Evolutionary conservation across 2,888 invertebrate genomes (phyloP).

Genomic region (Drosophila kokeensis): DNA sequence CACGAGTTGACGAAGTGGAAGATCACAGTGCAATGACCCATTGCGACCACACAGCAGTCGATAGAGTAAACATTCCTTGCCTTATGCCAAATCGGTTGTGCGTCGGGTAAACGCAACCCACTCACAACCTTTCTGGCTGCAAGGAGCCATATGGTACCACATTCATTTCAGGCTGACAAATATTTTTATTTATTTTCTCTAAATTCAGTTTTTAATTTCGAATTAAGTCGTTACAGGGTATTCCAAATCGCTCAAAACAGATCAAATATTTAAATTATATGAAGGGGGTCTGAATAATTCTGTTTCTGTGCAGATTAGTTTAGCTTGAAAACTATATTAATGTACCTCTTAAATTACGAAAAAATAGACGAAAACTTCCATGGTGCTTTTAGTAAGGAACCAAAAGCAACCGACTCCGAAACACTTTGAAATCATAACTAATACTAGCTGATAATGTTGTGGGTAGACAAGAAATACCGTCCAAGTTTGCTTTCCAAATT

Average conservation of each 20-base stretch:
- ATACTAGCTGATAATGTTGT: no score
- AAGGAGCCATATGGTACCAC: constrained; percentile 9
- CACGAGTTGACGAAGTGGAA: constrained; percentile 58
- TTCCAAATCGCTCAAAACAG: neutral
- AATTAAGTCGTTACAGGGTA: neutral
- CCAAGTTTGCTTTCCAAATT: no score
- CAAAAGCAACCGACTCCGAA: no score
- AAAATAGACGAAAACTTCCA: neutral
- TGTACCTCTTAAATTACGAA: neutral
- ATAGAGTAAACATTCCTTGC: constrained; percentile 33
- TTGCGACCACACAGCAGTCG: constrained; percentile 54
- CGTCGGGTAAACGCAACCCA: no score
- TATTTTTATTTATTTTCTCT: neutral
- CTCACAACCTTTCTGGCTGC: constrained; percentile 6
- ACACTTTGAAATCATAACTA: no score
- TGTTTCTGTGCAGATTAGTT: neutral
- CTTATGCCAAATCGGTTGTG: constrained; percentile 1
- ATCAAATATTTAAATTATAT: neutral
- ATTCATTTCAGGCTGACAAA: constrained; percentile 3
- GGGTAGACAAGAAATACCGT: no score
- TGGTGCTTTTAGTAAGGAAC: no score
- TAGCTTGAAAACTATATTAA: neutral
- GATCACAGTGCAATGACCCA: constrained; percentile 84
- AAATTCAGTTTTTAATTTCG: neutral
- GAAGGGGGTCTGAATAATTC: neutral